Evolutionary conservation across 2,888 invertebrate genomes (phyloP).

Genomic region (Lasioglossum marginatum): DNA sequence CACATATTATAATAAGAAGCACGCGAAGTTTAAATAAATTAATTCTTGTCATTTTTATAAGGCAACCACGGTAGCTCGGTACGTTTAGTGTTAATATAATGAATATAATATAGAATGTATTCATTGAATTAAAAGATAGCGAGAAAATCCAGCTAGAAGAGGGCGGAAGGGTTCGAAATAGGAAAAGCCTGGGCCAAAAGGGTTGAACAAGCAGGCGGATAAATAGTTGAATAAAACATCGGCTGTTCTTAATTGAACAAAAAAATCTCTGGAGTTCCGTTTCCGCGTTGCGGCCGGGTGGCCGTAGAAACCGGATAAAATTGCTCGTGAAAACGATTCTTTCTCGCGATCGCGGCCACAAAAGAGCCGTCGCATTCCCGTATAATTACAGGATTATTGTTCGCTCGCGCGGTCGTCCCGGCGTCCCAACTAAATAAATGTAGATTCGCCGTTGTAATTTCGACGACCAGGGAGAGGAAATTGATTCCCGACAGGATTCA

Average conservation of each 20-base stretch:
- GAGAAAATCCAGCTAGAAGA: not conserved
- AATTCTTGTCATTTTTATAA: too few species aligned
- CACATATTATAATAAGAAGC: too few species aligned
- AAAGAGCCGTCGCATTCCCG: not conserved
- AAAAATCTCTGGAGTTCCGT: not conserved
- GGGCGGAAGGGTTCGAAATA: not conserved
- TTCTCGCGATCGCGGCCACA: not conserved
- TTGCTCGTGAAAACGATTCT: not conserved
- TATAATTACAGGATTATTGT: conserved; percentile 67
- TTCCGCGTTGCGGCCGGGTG: not conserved
- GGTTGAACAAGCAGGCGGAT: not conserved
- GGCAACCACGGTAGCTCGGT: too few species aligned
- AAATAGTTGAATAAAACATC: not conserved
- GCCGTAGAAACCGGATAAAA: conserved; percentile 2
- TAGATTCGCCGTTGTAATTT: conserved; percentile 62
- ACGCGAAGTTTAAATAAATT: too few species aligned
- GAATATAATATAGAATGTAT: not conserved
- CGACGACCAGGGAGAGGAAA: conserved; percentile 67
- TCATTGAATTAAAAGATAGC: not conserved
- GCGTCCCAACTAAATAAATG: conserved; percentile 63
- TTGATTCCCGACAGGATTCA: conserved; percentile 72
- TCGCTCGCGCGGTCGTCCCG: conserved; percentile 18
- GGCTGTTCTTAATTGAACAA: not conserved
- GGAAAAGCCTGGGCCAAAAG: not conserved
- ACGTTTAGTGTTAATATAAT: too few species aligned